phyloP scores from a whole-genome alignment of 2,113 vertebrate species.

The Caracal caracal region DNA sequence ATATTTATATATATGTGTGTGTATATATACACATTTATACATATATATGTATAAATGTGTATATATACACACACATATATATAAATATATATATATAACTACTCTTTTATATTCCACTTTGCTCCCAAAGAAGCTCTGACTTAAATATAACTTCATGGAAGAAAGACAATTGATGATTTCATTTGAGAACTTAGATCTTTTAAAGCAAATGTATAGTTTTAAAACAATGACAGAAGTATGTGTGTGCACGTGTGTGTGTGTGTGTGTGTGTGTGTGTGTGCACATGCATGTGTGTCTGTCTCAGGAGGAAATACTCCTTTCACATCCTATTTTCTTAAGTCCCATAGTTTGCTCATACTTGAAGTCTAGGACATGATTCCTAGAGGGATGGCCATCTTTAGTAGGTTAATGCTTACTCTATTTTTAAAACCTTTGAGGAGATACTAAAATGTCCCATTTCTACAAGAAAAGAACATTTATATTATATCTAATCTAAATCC shows the following conservation, averaged over 20 bases:
- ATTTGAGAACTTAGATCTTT: neutral
- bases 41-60: too few species aligned
- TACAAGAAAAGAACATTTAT: neutral
- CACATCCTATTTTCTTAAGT: neutral
- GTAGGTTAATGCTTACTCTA: neutral
- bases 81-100: neutral
- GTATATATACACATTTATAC: too few species aligned
- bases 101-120: neutral
- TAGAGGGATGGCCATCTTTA: neutral
- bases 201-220: neutral
- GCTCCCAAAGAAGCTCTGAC: neutral
- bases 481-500: neutral
- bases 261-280: neutral
- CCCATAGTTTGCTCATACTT: neutral
- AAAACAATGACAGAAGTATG: neutral
- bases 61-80: rapidly evolving
- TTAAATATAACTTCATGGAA: conserved; percentile 15
- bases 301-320: neutral
- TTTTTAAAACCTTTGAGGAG: neutral
- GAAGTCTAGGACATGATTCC: neutral
- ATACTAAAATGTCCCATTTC: neutral
- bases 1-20: rapidly evolving
- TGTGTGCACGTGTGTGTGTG: neutral
- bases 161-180: neutral
- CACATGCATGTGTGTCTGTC: neutral